phyloP scores from a whole-genome alignment of 2,888 invertebrate species.

The Mantis religiosa region DNA sequence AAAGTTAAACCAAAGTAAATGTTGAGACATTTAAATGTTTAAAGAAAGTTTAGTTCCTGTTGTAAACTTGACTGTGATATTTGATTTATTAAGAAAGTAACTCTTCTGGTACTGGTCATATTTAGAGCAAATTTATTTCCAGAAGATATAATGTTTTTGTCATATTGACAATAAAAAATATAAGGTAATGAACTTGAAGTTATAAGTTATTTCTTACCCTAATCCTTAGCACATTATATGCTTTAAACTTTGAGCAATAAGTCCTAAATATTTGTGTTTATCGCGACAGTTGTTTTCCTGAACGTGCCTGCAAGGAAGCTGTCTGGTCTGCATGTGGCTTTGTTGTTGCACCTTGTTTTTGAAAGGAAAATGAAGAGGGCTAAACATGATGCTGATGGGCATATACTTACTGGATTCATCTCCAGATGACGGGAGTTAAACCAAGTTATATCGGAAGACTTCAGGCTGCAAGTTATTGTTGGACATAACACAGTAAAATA shows the following conservation, averaged over 20 bases:
- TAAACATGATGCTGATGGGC: not conserved
- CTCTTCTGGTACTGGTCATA: not conserved
- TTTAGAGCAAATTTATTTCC: not conserved
- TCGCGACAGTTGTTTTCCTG: not conserved
- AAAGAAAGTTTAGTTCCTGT: not conserved
- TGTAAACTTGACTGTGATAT: not conserved
- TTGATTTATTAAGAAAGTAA: not conserved
- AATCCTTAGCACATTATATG: not conserved
- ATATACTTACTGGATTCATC: not conserved
- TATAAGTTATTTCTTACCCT: not conserved
- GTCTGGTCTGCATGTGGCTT: not conserved
- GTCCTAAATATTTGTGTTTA: not conserved
- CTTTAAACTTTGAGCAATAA: too few relatives aligned
- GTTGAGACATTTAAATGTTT: not conserved
- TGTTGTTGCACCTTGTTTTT: not conserved
- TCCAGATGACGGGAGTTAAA: not conserved
- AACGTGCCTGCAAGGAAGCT: not conserved
- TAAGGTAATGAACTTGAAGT: not conserved
- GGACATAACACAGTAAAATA: not conserved
- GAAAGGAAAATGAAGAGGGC: not conserved
- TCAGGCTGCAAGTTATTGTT: not conserved
- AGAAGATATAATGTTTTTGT: not conserved
- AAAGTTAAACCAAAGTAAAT: not conserved
- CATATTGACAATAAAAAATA: not conserved
- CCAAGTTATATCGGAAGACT: not conserved